Conservation (phyloP, 2,113 vertebrate genomes). For the Amphilophus citrinellus region DNA sequence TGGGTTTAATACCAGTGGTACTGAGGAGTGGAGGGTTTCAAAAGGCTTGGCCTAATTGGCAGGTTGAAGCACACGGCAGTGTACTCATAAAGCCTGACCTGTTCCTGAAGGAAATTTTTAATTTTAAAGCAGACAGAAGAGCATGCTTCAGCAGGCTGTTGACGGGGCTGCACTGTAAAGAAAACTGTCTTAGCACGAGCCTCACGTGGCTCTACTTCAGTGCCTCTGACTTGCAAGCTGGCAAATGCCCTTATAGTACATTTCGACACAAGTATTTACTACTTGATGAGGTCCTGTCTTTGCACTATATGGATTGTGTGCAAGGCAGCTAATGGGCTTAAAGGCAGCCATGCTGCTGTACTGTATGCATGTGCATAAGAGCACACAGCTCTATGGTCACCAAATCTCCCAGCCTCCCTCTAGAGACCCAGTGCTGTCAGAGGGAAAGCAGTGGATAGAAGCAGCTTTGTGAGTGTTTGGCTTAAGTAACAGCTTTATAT, state of each 20-base stretch:
- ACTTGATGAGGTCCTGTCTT: constrained; percentile 1
- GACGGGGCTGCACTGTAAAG: not conserved
- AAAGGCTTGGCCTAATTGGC: constrained; percentile 53
- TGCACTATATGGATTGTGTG: not conserved
- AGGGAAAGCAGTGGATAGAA: constrained; percentile 41
- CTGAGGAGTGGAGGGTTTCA: constrained; percentile 8
- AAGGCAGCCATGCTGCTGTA: constrained; percentile 5
- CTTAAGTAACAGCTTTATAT: constrained; percentile 41
- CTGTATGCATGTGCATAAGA: not conserved
- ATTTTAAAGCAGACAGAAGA: constrained; percentile 27
- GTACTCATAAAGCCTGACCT: constrained; percentile 27
- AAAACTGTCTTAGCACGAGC: constrained; percentile 25
- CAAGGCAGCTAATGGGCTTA: constrained; percentile 17
- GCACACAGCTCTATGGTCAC: constrained; percentile 36
- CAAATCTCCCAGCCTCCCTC: constrained; percentile 11
- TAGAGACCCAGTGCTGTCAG: not conserved
- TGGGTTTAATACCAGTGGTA: constrained; percentile 26
- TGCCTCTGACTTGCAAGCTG: constrained; percentile 21
- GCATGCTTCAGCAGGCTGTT: constrained; percentile 37
- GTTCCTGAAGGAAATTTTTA: constrained; percentile 47
- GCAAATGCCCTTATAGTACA: constrained; percentile 1
- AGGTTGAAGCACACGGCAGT: constrained; percentile 31
- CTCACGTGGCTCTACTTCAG: constrained; percentile 33
- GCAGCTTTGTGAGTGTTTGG: constrained; percentile 45
- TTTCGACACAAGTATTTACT: constrained; percentile 3